Base-by-base conservation (phyloP, 1,140 invertebrate genomes). In the Phymastichus coffea region DNA sequence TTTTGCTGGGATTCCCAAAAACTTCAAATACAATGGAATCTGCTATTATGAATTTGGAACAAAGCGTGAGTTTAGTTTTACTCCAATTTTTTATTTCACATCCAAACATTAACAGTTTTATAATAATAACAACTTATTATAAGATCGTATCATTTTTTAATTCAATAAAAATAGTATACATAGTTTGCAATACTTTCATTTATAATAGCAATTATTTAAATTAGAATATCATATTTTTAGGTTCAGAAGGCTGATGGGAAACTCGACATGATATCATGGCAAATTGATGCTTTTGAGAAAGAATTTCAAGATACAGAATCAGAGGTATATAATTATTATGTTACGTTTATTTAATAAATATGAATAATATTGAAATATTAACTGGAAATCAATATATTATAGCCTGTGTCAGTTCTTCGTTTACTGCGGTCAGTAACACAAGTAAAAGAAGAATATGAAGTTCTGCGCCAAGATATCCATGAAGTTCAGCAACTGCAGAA, bases 401-500 rank as follows among this genome's bases (percentile, higher is more conserved):
- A 68, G 65, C 63, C 74, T 73, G 75, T 83, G 58, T 82, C 82
- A 61, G 81, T 84, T 9, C 70, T 83, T 62, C 79, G 80, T 65
- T 71, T 85, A 46, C 69, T 85, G 35, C 80, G 80, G 62, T 82
- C 82, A 35, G 82, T 85, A 61, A 82, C 81, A 43, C 81, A 84
- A 71, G 82, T 85, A 19, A 82, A 76, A 69, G 79, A 83, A 68
- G 83, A 85, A 66, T 84, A 84, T 66, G 80, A 83, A 65, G 81
- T 80, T 19, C 69, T 85, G 40, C 80, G 81, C 44, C 80, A 83
- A 72, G 83, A 85, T 69, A 82, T 85, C 60, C 73, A 78, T 37
- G 83, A 85, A 60, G 78, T 84, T 63, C 83, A 84, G 49, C 82
- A 84, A 61, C 66, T 85, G 46, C 83, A 85, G 63, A 83, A 82